Evolutionary conservation across 2,797 vertebrate species (phyloP).

Genomic region (Trachurus trachurus): DNA sequence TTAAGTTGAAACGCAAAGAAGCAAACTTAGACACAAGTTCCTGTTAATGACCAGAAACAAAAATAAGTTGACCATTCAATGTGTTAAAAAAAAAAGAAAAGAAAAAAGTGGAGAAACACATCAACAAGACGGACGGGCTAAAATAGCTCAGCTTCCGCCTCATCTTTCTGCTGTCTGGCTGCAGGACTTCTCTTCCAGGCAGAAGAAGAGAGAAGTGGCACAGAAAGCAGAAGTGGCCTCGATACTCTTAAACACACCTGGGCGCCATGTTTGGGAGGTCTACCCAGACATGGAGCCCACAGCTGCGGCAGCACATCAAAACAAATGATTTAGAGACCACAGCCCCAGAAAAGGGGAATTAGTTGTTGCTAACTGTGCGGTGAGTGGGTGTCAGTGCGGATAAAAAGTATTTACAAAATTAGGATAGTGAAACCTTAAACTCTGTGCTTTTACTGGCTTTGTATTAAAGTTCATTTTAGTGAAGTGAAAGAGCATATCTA

Average conservation of each 20-base stretch:
- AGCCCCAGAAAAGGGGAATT: slow-evolving; percentile 51
- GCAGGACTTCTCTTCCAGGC: slow-evolving; percentile 73
- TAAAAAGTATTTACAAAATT: background rate
- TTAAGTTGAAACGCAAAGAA: background rate
- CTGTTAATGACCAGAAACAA: background rate
- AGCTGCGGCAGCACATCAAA: slow-evolving; percentile 29
- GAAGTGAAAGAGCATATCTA: background rate
- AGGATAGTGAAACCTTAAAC: background rate
- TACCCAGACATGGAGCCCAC: background rate
- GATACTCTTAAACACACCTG: slow-evolving; percentile 70
- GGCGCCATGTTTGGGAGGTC: slow-evolving; percentile 10
- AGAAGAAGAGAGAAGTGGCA: slow-evolving; percentile 82
- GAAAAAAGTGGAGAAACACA: slow-evolving; percentile 29
- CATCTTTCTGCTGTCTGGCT: slow-evolving; percentile 51
- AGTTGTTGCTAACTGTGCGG: slow-evolving; percentile 30
- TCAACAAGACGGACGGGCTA: slow-evolving; percentile 29
- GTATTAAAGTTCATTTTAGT: background rate
- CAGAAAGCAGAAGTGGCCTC: slow-evolving; percentile 82
- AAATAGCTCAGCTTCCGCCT: slow-evolving; percentile 71
- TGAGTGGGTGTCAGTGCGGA: background rate
- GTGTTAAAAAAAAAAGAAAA: slow-evolving; percentile 17
- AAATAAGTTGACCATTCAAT: slow-evolving; percentile 1
- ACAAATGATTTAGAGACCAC: slow-evolving; percentile 42
- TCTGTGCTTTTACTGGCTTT: background rate
- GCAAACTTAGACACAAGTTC: slow-evolving; percentile 9